Evolutionary conservation across 2,888 invertebrate species (phyloP), one percentile per base, ranked within the genome.

Genomic region (Apeira syringaria): DNA sequence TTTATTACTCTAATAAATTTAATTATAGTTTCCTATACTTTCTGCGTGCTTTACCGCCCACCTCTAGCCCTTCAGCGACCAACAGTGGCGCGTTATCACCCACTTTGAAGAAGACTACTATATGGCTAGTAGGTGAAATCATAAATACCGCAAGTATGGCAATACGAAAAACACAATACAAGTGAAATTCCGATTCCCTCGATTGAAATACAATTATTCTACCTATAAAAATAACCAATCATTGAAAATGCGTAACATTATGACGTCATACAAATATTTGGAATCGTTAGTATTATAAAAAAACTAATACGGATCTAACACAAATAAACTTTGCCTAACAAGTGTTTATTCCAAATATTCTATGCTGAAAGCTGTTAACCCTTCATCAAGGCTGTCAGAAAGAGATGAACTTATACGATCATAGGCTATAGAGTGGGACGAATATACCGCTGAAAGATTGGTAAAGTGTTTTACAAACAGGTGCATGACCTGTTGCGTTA

Each of bases 331-430:
- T 9, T 38, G 20, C 24, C 37, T 37, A 28, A 29, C 29, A 40
- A 32, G 39, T 41, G 46, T 46, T 38, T 38, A 15, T 30, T 40
- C 36, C 25, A 26, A 43, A 40, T 31, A 30, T 34, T 38, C 37
- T 30, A 36, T 11, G 22, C 25, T 30, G 37, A 37, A 43, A 29
- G 71, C 53, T 76, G 55, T 77, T 80, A 64, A 78, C 72, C 78
- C 74, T 68, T 65, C 26, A 18, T 30, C 77, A 78, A 79, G 78
- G 79, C 74, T 70, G 63, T 50, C 35, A 35, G 58, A 69, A 13
- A 50, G 59, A 64, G 68, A 70, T 9, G 13, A 28, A 32, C 47
- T 10, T 2, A 32, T 29, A 31, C 36, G 37, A 33, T 38, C 28
- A 32, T 26, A 31, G 15, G 39, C 18, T 56, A 47, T 20, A 49